Percentiles rank a stretch among this genome's conserved stretches.
Evolutionary conservation across 1,140 invertebrate genomes (phyloP).

Genomic region (Stegodyphus dumicola): DNA sequence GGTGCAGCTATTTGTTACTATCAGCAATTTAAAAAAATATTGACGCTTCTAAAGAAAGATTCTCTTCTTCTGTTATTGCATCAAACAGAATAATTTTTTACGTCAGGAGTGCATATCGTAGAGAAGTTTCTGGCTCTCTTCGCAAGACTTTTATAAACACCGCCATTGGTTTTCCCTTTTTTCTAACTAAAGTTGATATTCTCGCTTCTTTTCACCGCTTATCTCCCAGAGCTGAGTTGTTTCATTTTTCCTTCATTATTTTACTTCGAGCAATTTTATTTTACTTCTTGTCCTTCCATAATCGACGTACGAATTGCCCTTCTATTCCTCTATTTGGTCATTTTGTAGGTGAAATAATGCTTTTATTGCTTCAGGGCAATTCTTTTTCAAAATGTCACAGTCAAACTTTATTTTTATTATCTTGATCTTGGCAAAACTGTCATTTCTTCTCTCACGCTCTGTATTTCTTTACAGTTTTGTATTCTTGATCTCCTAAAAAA

Average conservation of each 20-base stretch:
- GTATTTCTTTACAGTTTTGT: constrained; percentile 23
- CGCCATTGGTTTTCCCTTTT: too few species aligned
- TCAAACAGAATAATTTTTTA: too few species aligned
- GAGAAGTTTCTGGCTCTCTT: too few species aligned
- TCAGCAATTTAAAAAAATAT: too few species aligned
- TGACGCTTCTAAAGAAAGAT: too few species aligned
- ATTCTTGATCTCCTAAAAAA: constrained; percentile 15
- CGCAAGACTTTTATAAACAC: too few species aligned
- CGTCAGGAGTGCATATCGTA: too few species aligned
- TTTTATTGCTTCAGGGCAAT: constrained; percentile 29
- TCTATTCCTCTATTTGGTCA: constrained; percentile 15
- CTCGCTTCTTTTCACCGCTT: not conserved
- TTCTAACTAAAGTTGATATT: too few species aligned
- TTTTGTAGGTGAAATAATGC: constrained; percentile 38
- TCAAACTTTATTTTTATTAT: constrained; percentile 20
- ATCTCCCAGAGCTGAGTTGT: not conserved
- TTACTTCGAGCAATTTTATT: constrained; percentile 8
- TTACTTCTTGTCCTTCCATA: constrained; percentile 12
- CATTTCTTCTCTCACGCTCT: not conserved
- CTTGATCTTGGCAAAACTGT: not conserved
- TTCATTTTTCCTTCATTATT: constrained; percentile 28
- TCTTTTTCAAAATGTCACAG: constrained; percentile 15
- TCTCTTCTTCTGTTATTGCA: too few species aligned
- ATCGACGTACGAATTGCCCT: constrained; percentile 13
- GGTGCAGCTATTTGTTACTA: too few species aligned